Evolutionary conservation across 2,797 vertebrate genomes (phyloP), one percentile per base, ranked within the genome.

Genomic region (Chaenodraco wilsoni): DNA sequence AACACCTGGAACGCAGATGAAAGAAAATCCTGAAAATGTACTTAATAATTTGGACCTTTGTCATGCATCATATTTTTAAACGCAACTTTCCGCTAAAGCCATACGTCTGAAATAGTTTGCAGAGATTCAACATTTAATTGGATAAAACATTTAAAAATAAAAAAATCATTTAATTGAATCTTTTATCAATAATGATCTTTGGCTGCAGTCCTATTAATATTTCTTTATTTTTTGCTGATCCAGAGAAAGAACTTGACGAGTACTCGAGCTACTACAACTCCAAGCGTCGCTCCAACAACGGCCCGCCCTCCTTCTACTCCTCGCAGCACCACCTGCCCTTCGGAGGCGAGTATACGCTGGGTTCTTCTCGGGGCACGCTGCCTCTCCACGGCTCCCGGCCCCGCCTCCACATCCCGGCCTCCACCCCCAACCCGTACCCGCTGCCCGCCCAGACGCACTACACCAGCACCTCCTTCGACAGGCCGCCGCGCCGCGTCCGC

Each of bases 161-260:
- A 9, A 10, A 5, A 50, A 11, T 8, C 4, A 27, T 27, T 27
- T 21, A 21, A 21, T 5, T 21, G 17, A 21, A 10, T 5, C 13
- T 5, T 14, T 7, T 2, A 49, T 17, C 17, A 49, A 49, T n/a
- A 41, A 23, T 7, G 1, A 52, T 44, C 43, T 31, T 62, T n/a
- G 5, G 0, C 11, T 55, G 0, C 33, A 40, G 46, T 37, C 8
- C 0, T n/a, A 0, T 8, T 7, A 2, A 2, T 19, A 37, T 65
- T 1, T 72, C 9, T 48, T 7, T 79, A 4, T 79, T 3, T 81
- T 62, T 45, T n/a, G 8, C 19, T 45, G 57, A 65, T 72, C 58
- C 96, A 90, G 97, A 98, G 87, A 96, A 95, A 91, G 96, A 98
- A 44, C 91, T 97, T 41, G 97, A 97, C 3, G 96, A 97, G 27